Evolutionary conservation across 64 coral and sea anemone species (phyloP).

Genomic region (Pocillopora damicornis): DNA sequence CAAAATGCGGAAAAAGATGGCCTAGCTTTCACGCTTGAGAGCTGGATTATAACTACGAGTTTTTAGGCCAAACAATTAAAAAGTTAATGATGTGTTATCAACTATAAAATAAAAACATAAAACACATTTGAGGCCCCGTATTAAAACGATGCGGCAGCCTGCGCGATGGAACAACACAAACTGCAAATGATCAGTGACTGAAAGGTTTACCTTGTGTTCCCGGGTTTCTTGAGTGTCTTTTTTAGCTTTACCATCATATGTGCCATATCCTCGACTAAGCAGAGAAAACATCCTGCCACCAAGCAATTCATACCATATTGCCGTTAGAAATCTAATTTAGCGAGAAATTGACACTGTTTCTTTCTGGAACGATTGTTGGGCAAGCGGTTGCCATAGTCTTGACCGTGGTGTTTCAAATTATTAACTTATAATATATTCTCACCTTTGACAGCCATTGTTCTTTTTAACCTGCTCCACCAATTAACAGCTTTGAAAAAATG

Average conservation of each 20-base stretch:
- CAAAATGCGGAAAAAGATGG: no score
- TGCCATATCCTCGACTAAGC: slow-evolving; percentile 61
- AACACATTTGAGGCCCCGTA: neutral
- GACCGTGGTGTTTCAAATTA: neutral
- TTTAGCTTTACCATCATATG: slow-evolving; percentile 61
- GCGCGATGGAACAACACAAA: neutral
- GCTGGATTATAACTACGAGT: no score
- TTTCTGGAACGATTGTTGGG: neutral
- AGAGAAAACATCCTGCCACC: slow-evolving; percentile 33
- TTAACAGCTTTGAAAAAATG: neutral
- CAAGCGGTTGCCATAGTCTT: slow-evolving; percentile 41
- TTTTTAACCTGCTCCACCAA: neutral
- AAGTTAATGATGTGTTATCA: no score
- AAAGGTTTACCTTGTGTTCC: neutral
- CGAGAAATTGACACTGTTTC: neutral
- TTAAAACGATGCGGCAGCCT: neutral
- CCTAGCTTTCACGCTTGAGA: no score
- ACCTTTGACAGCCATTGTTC: neutral
- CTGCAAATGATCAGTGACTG: neutral
- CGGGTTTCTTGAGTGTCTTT: slow-evolving; percentile 39
- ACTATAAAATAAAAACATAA: neutral
- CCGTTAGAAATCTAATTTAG: neutral
- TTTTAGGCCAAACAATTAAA: no score
- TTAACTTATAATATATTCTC: slow-evolving; percentile 33
- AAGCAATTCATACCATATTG: neutral